Conservation (phyloP, 2,797 vertebrate species). For the Huso huso region DNA sequence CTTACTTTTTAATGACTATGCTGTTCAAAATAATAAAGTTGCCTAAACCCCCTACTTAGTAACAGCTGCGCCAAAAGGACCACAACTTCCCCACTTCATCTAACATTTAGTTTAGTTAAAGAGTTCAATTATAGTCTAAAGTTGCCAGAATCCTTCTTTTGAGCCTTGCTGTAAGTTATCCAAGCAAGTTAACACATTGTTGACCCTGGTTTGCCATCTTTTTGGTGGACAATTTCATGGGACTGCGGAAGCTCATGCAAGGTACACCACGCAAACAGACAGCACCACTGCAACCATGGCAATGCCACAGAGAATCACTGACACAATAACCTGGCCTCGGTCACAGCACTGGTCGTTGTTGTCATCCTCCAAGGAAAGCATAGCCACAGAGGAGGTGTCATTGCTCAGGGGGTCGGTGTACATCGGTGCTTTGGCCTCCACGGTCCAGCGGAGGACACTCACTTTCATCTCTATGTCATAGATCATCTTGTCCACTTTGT, state of each 20-base stretch:
- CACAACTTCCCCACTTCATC: too few species aligned
- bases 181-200: too few species aligned
- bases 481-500: constrained; percentile 45
- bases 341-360: constrained; percentile 24
- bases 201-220: too few species aligned
- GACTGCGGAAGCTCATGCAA: constrained; percentile 28
- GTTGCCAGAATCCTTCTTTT: too few species aligned
- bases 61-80: too few species aligned
- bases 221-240: too few species aligned
- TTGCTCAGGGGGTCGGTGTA: constrained; percentile 48
- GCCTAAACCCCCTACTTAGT: too few species aligned
- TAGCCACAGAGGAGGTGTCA: constrained; percentile 47
- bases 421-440: constrained; percentile 43
- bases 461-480: constrained; percentile 62
- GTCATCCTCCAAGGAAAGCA: constrained; percentile 45
- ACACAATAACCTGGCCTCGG: constrained; percentile 27
- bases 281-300: constrained; percentile 33
- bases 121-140: too few species aligned
- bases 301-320: constrained; percentile 36
- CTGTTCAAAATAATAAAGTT: too few species aligned
- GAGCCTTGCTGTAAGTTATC: too few species aligned
- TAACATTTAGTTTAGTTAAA: too few species aligned
- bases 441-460: constrained; percentile 54
- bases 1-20: too few species aligned
- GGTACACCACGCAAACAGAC: constrained; percentile 43